Evolutionary conservation across 2,888 invertebrate species (phyloP).

Genomic region (Meloe dianella): DNA sequence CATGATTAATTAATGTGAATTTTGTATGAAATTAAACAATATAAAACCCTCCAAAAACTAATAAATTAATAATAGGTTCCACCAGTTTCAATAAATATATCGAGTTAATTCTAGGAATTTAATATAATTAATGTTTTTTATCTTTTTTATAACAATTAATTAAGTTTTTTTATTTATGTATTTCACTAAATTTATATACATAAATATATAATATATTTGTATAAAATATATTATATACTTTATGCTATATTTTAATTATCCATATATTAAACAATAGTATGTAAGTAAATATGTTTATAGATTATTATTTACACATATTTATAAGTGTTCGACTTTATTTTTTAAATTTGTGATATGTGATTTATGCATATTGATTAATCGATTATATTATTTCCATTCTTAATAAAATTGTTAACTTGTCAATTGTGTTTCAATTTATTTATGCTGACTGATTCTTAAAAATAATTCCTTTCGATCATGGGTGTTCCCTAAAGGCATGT

Average conservation of each 20-base stretch:
- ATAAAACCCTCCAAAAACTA: too few species aligned
- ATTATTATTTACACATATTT: background rate
- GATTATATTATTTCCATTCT: too few species aligned
- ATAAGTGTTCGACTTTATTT: background rate
- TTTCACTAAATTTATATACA: background rate
- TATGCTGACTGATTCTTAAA: too few species aligned
- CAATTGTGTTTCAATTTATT: too few species aligned
- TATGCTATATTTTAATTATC: background rate
- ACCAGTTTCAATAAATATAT: too few species aligned
- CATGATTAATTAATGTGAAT: background rate
- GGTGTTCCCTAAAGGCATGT: too few species aligned
- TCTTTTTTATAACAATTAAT: background rate
- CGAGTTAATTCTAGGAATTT: background rate
- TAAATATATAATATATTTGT: background rate
- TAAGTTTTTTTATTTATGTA: background rate
- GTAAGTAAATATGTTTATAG: background rate
- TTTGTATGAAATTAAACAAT: too few species aligned
- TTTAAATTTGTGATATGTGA: too few species aligned
- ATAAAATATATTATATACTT: background rate
- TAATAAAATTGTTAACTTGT: too few species aligned
- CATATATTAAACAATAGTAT: background rate
- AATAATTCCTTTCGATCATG: too few species aligned
- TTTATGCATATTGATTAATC: too few species aligned
- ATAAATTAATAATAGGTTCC: too few species aligned
- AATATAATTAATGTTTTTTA: background rate